phyloP scores from a whole-genome alignment of 2,113 vertebrate species.

The Grus americana region DNA sequence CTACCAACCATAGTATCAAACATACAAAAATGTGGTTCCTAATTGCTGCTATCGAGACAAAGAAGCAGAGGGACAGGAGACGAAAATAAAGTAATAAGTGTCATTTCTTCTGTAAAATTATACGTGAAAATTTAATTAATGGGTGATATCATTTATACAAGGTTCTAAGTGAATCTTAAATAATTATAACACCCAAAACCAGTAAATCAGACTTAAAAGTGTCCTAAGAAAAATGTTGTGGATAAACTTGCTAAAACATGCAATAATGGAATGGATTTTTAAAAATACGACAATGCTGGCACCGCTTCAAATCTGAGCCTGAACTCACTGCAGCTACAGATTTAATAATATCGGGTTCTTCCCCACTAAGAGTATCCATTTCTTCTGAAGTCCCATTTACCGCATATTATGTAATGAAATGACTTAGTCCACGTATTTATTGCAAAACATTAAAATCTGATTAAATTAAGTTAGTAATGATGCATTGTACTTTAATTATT shows the following conservation, averaged over 20 bases:
- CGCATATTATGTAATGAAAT: background rate
- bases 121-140: background rate
- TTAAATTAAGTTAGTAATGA: background rate
- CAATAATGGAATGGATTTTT: background rate
- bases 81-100: conserved; percentile 28
- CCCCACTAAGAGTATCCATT: background rate
- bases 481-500: background rate
- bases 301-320: background rate
- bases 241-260: conserved; percentile 6
- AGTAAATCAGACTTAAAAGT: background rate
- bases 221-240: background rate
- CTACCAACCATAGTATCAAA: conserved; percentile 24
- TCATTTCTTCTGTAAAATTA: conserved; percentile 14
- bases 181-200: background rate
- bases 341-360: background rate
- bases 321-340: background rate
- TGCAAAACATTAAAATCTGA: background rate
- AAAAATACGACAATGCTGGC: background rate
- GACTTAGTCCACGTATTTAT: background rate
- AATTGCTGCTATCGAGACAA: conserved; percentile 47
- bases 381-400: background rate
- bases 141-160: background rate
- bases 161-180: background rate
- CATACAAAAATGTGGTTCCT: conserved; percentile 2
- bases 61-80: background rate